These are phyloP conservation scores for Luperina testacea DNA, from an alignment of 2,888 invertebrate species.

Conservation along the genomic window DNA sequence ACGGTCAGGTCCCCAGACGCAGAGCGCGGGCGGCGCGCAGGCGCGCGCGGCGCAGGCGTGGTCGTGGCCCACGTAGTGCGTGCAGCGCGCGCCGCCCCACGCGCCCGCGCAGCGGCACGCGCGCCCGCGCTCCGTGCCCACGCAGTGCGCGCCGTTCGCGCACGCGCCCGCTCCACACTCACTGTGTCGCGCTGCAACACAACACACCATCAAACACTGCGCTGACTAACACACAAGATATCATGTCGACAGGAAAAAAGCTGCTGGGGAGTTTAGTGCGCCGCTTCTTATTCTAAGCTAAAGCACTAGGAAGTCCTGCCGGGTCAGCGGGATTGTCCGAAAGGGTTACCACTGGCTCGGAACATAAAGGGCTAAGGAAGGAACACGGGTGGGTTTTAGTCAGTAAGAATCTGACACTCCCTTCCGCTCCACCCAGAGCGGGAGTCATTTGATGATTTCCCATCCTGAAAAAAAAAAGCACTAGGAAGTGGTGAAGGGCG, in stretches of 20 bases:
- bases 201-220: background rate
- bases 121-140: conserved; percentile 61
- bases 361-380: no score
- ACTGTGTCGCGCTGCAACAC: conserved; percentile 11
- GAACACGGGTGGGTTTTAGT: no score
- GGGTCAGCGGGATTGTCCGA: no score
- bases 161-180: conserved; percentile 53
- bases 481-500: background rate
- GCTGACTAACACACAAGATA: background rate
- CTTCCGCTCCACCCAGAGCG: no score
- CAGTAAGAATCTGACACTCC: no score
- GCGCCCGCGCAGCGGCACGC: conserved; percentile 94
- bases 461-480: no score
- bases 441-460: no score
- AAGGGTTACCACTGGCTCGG: no score
- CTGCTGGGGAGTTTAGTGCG: background rate
- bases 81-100: conserved; percentile 94
- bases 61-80: conserved; percentile 91
- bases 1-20: conserved; percentile 80
- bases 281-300: background rate
- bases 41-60: conserved; percentile 89
- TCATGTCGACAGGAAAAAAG: background rate
- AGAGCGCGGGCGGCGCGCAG: conserved; percentile 88
- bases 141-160: conserved; percentile 70
- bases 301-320: no score